Base-by-base conservation (phyloP, 2,888 invertebrate genomes). In the Gymnosoma rotundatum region DNA sequence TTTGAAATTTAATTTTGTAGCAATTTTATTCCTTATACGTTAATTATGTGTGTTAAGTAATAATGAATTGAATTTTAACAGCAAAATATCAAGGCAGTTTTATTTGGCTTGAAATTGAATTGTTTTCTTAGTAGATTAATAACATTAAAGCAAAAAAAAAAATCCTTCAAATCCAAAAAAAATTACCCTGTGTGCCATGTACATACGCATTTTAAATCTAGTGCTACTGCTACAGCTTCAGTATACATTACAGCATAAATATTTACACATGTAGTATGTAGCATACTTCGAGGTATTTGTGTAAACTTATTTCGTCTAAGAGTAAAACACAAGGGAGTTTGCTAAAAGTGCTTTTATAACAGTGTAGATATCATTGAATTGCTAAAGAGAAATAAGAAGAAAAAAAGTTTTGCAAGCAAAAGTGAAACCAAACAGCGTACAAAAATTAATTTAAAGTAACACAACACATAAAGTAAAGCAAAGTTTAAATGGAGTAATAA, bases 401-500 rank as follows among this genome's bases (percentile, higher is more conserved):
- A 61, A 52, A 66, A 6, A 60, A 38, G 20, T 38, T 18, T 38
- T 20, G 38, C 25, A 67, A 7, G 9, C 21, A 25, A 36, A 60
- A 50, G 14, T 21, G 9, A 20, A 14, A 52, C 32, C 38, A 78
- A 61, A 54, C 42, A 56, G 70, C 5, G 70, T 20, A 10, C 5
- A 72, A 58, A 56, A 78, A 64, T 78, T 78, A 63, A 78, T 78
- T 78, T 64, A 78, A 78, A 69, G 45, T 54, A 48, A 36, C 16
- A 72, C 42, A 42, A 42, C 42, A 42, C 12, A 50, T 3, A 64
- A 18, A 48, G 6, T 32, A 45, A 69, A 32, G 70, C 2, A 78
- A 78, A 72, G 32, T 78, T 72, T 64, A 72, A 78, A 72, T 78
- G 72, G 50, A 78, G 54, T 48, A 63, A 78, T 78, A 78, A 78